phyloP scores from a whole-genome alignment of 2,888 invertebrate species.

The Acronicta alni region DNA sequence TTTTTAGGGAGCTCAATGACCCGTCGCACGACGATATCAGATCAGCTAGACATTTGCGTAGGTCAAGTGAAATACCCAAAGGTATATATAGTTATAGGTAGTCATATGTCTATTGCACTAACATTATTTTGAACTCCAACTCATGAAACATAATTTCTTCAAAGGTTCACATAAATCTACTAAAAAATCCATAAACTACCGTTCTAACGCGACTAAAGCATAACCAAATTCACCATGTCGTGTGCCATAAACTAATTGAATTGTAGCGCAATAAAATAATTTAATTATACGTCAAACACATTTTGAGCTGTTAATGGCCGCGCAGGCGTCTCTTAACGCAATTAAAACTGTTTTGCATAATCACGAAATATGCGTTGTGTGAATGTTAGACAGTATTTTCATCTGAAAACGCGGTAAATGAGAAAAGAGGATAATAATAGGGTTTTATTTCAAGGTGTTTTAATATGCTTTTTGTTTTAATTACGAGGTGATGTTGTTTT shows the following conservation, averaged over 20 bases:
- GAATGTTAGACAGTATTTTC: constrained; percentile 52
- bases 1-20: too few relatives aligned
- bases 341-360: constrained; percentile 84
- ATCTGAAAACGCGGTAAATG: constrained; percentile 48
- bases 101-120: too few relatives aligned
- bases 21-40: too few relatives aligned
- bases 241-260: constrained; percentile 75
- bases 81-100: background rate
- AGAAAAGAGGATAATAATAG: constrained; percentile 37
- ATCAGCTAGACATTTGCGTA: too few relatives aligned
- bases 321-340: constrained; percentile 69
- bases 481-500: constrained; percentile 16
- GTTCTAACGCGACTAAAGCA: constrained; percentile 49
- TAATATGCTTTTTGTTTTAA: constrained; percentile 46
- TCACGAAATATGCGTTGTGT: constrained; percentile 67
- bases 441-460: constrained; percentile 39
- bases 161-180: constrained; percentile 24
- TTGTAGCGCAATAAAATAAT: constrained; percentile 83
- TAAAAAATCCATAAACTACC: constrained; percentile 32
- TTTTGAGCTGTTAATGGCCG: constrained; percentile 74
- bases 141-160: constrained; percentile 7
- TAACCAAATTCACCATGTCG: constrained; percentile 64
- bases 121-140: background rate
- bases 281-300: constrained; percentile 84
- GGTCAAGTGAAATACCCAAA: background rate